Base-by-base conservation (phyloP, 2,113 vertebrate species). In the Lepus timidus region DNA sequence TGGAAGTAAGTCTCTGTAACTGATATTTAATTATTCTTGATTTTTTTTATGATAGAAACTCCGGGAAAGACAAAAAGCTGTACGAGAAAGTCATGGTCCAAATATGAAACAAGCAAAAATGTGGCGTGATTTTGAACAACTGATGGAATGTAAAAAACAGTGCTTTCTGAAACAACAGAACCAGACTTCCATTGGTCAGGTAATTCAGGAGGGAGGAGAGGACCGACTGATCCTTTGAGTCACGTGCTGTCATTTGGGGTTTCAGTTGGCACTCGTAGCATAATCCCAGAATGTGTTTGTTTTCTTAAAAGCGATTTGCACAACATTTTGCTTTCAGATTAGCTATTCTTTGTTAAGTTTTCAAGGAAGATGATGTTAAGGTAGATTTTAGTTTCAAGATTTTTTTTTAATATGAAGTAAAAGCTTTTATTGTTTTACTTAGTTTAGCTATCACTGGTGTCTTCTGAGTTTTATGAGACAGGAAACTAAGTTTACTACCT, bases 71-170 rank as follows among this genome's bases (percentile, higher is more conserved):
- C 99, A 99, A 97, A 99, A 99, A 97, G 95, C 97, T 78, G 99
- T 99, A 71, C 98, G 99, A 96, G 99, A 99, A 97, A 99, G 97
- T 96, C 99, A 99, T 3, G 98, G 98, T 9, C 97, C 98, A 23
- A 99, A 99, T 96, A 99, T 99, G 99, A 99, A 99, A 98, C 99
- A 99, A 98, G 98, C 99, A 83, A 99, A 99, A 98, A 98, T 99
- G 99, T 99, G 99, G 99, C 98, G 97, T n/a, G 99, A 99, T 97
- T 98, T 99, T 67, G 98, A 99, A 97, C 97, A 98, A 85, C 97
- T 99, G 96, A 98, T 99, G 98, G 98, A 99, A 96, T 99, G 99
- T 97, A 99, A 99, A 98, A 99, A 96, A 87, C 99, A 99, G 95
- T 99, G 99, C 97, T 99, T 99, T 96, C 98, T 99, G 85, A 98